Evolutionary conservation across 1,140 invertebrate genomes (phyloP).

Genomic region (Arctopsyche grandis): DNA sequence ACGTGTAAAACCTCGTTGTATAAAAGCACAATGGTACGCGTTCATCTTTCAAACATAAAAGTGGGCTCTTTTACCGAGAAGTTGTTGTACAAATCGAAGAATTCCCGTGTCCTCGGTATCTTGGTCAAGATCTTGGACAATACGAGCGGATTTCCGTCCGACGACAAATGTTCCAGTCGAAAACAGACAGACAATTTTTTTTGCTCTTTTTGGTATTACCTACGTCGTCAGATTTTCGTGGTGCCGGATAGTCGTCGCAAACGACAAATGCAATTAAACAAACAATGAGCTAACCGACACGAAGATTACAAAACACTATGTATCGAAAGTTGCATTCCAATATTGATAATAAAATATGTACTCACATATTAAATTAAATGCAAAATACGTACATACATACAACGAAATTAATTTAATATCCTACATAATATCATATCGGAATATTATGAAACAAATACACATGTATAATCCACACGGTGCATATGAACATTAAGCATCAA

Average conservation of each 20-base stretch:
- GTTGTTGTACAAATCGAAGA: constrained; percentile 4
- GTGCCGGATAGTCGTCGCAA: background rate
- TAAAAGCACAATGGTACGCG: no score
- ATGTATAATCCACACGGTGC: no score
- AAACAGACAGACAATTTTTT: constrained; percentile 18
- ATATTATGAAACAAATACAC: no score
- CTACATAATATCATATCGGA: no score
- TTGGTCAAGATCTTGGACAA: background rate
- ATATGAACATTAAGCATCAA: no score
- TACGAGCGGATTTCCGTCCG: background rate
- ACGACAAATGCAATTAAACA: background rate
- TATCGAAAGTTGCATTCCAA: no score
- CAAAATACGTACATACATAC: no score
- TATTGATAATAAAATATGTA: no score
- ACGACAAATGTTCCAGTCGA: background rate
- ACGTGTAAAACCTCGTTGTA: background rate
- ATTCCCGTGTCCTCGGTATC: background rate
- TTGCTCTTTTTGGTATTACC: background rate
- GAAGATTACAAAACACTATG: no score
- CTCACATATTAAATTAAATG: no score
- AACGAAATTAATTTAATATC: no score
- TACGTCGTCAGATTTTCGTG: no score
- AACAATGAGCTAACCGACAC: background rate
- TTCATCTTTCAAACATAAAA: background rate
- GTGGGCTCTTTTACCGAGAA: background rate